Percentiles rank a stretch among this genome's conserved stretches.
These are phyloP conservation scores for Stigmatopora argus DNA, from an alignment of 2,113 vertebrate species.

Conservation along the genomic window DNA sequence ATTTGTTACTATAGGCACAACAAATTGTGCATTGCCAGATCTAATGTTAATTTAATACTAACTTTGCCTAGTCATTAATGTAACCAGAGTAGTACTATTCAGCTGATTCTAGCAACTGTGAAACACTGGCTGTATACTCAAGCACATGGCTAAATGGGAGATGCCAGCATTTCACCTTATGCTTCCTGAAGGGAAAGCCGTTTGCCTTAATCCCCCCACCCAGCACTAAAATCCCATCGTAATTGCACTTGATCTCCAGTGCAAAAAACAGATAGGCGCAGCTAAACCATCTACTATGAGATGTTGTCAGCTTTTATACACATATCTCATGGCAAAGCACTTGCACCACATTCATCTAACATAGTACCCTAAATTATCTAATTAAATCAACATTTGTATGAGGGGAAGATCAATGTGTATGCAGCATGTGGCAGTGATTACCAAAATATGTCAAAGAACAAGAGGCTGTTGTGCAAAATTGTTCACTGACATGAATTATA, in stretches of 20 bases:
- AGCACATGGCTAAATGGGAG: neutral
- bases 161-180: neutral
- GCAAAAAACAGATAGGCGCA: neutral
- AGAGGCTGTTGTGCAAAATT: constrained; percentile 1
- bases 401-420: neutral
- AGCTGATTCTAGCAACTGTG: neutral
- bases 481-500: constrained; percentile 7
- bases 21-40: no score
- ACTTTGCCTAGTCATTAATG: no score
- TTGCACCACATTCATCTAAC: neutral
- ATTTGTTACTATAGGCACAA: no score
- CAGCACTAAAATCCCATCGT: constrained; percentile 4
- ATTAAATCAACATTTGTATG: constrained; percentile 1
- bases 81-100: no score
- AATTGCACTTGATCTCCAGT: neutral
- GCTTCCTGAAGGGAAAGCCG: neutral
- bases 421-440: constrained; percentile 7
- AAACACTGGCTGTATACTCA: neutral
- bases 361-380: neutral
- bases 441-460: constrained; percentile 2
- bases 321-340: neutral
- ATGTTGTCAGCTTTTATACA: neutral
- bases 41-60: no score
- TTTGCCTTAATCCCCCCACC: neutral
- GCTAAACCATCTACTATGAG: neutral